Evolutionary conservation across 2,113 vertebrate species (phyloP).

Genomic region (Athene noctua): DNA sequence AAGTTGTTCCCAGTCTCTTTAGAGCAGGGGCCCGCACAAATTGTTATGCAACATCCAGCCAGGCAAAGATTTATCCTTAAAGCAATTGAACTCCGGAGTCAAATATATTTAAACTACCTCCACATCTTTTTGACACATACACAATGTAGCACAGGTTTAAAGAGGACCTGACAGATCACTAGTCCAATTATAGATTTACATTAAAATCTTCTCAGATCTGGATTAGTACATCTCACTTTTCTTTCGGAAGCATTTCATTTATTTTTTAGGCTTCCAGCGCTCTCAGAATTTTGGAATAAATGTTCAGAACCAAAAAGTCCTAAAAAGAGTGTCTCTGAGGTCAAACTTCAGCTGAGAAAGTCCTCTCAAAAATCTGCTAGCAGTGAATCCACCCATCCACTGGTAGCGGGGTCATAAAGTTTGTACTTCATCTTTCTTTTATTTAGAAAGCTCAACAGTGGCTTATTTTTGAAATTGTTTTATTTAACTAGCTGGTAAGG

Average conservation of each 20-base stretch:
- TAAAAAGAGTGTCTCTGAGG: not conserved
- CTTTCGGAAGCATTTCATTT: not conserved
- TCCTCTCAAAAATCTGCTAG: not conserved
- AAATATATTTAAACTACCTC: not conserved
- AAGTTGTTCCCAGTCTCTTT: not conserved
- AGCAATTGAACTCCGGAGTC: not conserved
- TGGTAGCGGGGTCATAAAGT: fast-evolving
- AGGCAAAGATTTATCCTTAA: not conserved
- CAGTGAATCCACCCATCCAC: not conserved
- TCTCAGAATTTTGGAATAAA: not conserved
- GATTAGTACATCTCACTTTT: not conserved
- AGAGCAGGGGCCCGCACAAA: not conserved
- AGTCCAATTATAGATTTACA: not conserved
- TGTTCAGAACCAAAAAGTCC: not conserved
- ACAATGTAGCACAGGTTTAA: not conserved
- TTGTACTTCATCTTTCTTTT: not conserved
- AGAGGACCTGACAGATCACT: not conserved
- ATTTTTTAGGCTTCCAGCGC: not conserved
- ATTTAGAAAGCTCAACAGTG: not conserved
- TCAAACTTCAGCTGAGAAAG: not conserved
- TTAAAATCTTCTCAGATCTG: not conserved
- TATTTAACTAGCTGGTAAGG: not conserved
- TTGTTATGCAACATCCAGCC: not conserved
- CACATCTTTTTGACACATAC: not conserved
- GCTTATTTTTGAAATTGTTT: not conserved